Percentiles rank a stretch among this genome's conserved stretches.
phyloP scores from a whole-genome alignment of 1,140 invertebrate species.

The Drosophila kepulauana region DNA sequence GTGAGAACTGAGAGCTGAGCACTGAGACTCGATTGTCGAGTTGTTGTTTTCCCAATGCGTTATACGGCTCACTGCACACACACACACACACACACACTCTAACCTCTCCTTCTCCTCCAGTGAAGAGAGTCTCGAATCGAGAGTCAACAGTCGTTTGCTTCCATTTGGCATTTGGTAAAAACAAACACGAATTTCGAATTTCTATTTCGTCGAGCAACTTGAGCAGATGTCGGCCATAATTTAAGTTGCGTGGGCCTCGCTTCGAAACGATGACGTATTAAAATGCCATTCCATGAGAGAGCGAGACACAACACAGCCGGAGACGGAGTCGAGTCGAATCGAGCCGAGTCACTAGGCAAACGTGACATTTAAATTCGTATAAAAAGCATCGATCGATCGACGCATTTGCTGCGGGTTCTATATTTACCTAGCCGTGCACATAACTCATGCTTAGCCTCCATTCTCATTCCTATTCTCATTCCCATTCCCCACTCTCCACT shows the following conservation, averaged over 20 bases:
- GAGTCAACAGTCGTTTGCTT: constrained; percentile 1
- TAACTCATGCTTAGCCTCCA: constrained; percentile 75
- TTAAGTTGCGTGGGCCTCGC: constrained; percentile 74
- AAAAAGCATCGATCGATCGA: constrained; percentile 79
- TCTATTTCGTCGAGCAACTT: constrained; percentile 61
- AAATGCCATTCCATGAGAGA: constrained; percentile 65
- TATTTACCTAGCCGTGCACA: constrained; percentile 75
- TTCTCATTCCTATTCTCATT: not conserved
- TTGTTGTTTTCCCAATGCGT: constrained; percentile 53
- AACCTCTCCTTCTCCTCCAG: not conserved
- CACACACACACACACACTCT: not conserved
- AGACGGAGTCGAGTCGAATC: not conserved
- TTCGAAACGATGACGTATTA: constrained; percentile 79
- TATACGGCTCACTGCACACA: constrained; percentile 66
- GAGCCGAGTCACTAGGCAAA: constrained; percentile 27
- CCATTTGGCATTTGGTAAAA: constrained; percentile 69
- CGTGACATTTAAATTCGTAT: constrained; percentile 82
- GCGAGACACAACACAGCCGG: constrained; percentile 12
- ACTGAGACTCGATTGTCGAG: not conserved
- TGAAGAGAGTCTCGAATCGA: not conserved
- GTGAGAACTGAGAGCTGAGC: constrained; percentile 32
- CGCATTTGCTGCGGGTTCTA: constrained; percentile 72
- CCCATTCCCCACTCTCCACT: not conserved
- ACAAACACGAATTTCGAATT: constrained; percentile 75
- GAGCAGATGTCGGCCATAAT: constrained; percentile 77